Conservation (phyloP, 2,113 vertebrate genomes). For the Python bivittatus region DNA sequence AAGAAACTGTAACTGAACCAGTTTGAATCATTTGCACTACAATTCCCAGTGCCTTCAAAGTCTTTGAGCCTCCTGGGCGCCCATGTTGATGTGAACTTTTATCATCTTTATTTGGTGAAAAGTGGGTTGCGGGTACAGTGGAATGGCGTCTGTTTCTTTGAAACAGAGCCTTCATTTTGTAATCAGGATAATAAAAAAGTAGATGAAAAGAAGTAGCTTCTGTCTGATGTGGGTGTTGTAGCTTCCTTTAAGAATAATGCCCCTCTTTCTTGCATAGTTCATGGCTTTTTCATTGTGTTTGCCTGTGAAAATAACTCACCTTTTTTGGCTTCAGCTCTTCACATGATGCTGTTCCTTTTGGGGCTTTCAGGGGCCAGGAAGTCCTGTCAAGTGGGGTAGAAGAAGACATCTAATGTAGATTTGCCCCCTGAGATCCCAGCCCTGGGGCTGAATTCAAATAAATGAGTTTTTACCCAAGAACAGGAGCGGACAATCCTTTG, state of each 20-base stretch:
- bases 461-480: not conserved
- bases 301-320: not conserved
- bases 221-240: slow-evolving; percentile 41
- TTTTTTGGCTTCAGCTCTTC: not conserved
- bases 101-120: slow-evolving; percentile 39
- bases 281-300: not conserved
- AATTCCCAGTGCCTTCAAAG: not conserved
- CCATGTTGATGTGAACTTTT: slow-evolving; percentile 41
- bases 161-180: slow-evolving; percentile 49
- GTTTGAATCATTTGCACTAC: slow-evolving; percentile 2
- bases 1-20: not conserved
- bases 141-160: slow-evolving; percentile 20
- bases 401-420: not conserved
- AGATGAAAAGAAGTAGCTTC: slow-evolving; percentile 50
- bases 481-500: not conserved
- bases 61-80: not conserved
- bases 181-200: slow-evolving; percentile 37
- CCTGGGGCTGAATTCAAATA: not conserved
- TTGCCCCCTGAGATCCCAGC: not conserved
- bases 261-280: slow-evolving; percentile 23
- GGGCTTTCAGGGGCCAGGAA: not conserved
- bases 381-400: not conserved
- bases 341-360: not conserved
- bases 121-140: slow-evolving; percentile 41
- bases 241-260: slow-evolving; percentile 18